Evolutionary conservation across 2,113 vertebrate species (phyloP).

Genomic region (Ceyx cyanopectus): DNA sequence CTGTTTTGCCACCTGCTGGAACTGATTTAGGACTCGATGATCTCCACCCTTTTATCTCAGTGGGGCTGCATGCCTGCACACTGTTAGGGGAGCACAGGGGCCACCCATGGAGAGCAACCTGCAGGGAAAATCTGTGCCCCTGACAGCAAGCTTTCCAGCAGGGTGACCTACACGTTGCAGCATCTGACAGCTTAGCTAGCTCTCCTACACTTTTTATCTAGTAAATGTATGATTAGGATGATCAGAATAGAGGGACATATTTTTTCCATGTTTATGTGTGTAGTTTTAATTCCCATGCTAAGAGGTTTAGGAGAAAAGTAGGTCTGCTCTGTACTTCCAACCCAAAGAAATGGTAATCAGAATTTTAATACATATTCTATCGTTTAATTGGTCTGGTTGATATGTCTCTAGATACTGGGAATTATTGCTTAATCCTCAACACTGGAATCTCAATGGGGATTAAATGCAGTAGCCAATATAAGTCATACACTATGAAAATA

Average conservation of each 20-base stretch:
- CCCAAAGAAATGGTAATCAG: background rate
- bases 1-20: background rate
- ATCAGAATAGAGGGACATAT: background rate
- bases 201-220: background rate
- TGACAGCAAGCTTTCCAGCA: rapidly evolving
- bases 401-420: background rate
- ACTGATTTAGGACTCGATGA: background rate
- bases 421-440: constrained; percentile 27
- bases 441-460: background rate
- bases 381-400: background rate
- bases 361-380: background rate
- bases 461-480: background rate
- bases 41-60: background rate
- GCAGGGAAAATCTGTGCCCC: background rate
- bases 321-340: background rate
- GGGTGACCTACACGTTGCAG: background rate
- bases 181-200: background rate
- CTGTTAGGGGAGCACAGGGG: background rate
- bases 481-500: constrained; percentile 24
- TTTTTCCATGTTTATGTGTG: background rate
- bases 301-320: background rate
- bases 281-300: background rate
- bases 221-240: background rate
- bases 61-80: background rate
- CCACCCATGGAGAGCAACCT: background rate